phyloP scores from a whole-genome alignment of 92 coral and sea anemone species.

The Phenganax subtilis region DNA sequence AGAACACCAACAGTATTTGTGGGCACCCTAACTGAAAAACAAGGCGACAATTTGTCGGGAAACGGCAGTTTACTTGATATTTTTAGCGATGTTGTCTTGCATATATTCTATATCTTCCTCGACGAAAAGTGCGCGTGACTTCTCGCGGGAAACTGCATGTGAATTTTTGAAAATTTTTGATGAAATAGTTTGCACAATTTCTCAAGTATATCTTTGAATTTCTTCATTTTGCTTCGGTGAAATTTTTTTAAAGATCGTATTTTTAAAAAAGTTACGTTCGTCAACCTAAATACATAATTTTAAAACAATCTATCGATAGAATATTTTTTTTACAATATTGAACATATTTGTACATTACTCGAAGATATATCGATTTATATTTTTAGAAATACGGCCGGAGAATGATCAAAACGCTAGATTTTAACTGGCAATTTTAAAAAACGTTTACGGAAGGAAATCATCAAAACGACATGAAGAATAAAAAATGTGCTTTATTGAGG shows the following conservation, averaged over 20 bases:
- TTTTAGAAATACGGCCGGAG: neutral
- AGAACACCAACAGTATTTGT: neutral
- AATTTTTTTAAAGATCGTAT: neutral
- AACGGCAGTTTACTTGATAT: neutral
- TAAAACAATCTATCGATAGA: neutral
- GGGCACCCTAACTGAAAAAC: neutral
- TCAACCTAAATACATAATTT: conserved; percentile 2
- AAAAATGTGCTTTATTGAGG: neutral
- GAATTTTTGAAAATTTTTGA: neutral
- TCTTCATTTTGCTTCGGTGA: neutral
- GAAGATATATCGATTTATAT: conserved; percentile 9
- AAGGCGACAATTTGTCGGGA: neutral
- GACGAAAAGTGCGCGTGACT: neutral
- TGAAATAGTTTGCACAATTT: neutral
- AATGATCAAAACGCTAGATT: neutral
- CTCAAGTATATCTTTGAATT: neutral
- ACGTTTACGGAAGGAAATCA: neutral
- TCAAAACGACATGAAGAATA: neutral
- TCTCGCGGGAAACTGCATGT: neutral
- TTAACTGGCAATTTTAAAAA: neutral
- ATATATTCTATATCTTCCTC: neutral
- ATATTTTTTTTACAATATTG: neutral
- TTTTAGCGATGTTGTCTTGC: neutral
- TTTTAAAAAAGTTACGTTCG: neutral
- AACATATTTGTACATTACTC: neutral